phyloP scores from a whole-genome alignment of 2,797 vertebrate genomes.

The Hylomyscus alleni region DNA sequence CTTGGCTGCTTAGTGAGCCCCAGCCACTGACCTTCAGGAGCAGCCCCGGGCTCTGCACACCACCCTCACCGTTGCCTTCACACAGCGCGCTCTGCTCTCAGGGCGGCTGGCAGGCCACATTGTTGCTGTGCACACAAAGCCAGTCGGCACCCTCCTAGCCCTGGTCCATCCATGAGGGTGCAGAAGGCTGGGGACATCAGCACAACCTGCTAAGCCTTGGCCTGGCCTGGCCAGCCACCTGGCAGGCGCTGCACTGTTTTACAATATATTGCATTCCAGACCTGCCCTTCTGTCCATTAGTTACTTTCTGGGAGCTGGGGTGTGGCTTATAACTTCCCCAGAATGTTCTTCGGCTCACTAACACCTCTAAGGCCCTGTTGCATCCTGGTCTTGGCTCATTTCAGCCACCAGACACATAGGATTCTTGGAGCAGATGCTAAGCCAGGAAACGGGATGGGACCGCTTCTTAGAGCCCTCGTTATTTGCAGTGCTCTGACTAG shows the following conservation, averaged over 20 bases:
- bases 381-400: constrained; percentile 64
- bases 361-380: constrained; percentile 77
- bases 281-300: not conserved
- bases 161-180: not conserved
- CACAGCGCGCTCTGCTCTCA: not conserved
- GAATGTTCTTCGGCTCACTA: constrained; percentile 55
- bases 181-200: constrained; percentile 69
- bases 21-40: constrained; percentile 68
- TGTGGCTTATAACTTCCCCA: constrained; percentile 7
- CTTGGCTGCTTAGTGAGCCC: constrained; percentile 72
- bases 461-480: constrained; percentile 41
- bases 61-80: constrained; percentile 78
- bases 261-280: constrained; percentile 51
- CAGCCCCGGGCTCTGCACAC: constrained; percentile 71
- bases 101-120: not conserved
- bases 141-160: not conserved
- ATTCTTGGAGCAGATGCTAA: constrained; percentile 55
- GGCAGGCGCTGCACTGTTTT: constrained; percentile 76
- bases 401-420: constrained; percentile 65
- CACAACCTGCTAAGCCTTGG: constrained; percentile 35
- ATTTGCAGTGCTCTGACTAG: constrained; percentile 55
- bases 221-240: constrained; percentile 62
- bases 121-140: not conserved
- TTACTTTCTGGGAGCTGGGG: not conserved
- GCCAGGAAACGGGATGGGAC: constrained; percentile 34